Evolutionary conservation across 2,113 vertebrate species (phyloP).

Genomic region (Ophiodon elongatus): DNA sequence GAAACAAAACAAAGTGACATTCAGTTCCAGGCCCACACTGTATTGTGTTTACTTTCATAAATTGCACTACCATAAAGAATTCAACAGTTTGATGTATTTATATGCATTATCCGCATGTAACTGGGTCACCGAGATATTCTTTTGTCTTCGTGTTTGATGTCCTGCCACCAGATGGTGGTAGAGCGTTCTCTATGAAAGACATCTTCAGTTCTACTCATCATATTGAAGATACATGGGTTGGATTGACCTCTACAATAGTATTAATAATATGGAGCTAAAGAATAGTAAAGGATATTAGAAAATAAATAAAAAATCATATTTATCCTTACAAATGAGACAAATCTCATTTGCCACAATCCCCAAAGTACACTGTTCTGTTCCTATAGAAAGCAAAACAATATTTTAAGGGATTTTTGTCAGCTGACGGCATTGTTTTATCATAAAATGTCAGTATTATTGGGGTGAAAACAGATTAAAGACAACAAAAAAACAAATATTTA

Average conservation of each 20-base stretch:
- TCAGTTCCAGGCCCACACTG: not conserved
- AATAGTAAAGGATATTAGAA: not conserved
- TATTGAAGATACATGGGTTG: not conserved
- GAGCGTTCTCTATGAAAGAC: constrained; percentile 15
- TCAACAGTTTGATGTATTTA: not conserved
- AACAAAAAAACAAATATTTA: too few relatives aligned
- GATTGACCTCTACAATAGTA: not conserved
- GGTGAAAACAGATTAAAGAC: not conserved
- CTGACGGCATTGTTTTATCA: not conserved
- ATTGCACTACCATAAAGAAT: constrained; percentile 6
- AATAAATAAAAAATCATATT: not conserved
- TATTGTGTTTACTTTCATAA: not conserved
- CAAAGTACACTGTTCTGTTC: not conserved
- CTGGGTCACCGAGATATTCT: constrained; percentile 19
- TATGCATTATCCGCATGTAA: not conserved
- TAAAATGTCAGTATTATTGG: not conserved
- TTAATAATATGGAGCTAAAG: not conserved
- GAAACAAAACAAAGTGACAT: not conserved
- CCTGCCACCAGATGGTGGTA: constrained; percentile 66
- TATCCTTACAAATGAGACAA: not conserved
- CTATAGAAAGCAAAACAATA: too few relatives aligned
- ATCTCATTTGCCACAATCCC: not conserved
- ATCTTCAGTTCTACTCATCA: not conserved
- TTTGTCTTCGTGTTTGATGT: not conserved
- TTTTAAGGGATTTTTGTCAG: too few relatives aligned